Conservation (phyloP, 1,140 invertebrate genomes). For the Bombyx mandarina region DNA sequence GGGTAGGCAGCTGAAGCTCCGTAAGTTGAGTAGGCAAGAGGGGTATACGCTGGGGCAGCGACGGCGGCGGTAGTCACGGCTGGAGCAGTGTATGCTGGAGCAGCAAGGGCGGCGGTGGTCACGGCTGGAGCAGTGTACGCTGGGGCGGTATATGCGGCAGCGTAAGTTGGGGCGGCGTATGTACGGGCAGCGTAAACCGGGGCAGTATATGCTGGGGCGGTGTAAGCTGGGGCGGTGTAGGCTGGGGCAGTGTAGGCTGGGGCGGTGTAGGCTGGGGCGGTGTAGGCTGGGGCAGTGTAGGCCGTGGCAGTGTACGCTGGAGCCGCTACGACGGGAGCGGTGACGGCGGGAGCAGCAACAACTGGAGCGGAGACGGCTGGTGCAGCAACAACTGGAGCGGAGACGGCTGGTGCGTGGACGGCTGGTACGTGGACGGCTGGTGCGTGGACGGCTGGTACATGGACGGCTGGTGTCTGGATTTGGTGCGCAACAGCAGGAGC, state of each 20-base stretch:
- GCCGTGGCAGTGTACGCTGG: not conserved
- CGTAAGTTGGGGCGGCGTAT: too few species aligned
- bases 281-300: not conserved
- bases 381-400: too few species aligned
- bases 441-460: too few species aligned
- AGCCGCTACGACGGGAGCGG: too few species aligned
- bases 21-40: conserved; percentile 4
- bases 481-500: too few species aligned
- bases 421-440: too few species aligned
- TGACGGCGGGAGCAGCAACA: too few species aligned
- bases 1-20: conserved; percentile 1
- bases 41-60: conserved; percentile 8
- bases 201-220: not conserved
- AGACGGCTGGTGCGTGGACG: too few species aligned
- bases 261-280: not conserved
- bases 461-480: too few species aligned
- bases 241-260: not conserved
- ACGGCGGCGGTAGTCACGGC: conserved; percentile 6
- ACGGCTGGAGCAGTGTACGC: not conserved
- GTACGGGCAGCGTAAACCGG: not conserved
- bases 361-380: too few species aligned
- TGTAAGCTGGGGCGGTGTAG: not conserved
- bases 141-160: not conserved
- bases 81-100: not conserved
- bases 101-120: not conserved